These are phyloP conservation scores for Dicaeum eximium DNA, from an alignment of 2,113 vertebrate genomes.

Conservation along the genomic window DNA sequence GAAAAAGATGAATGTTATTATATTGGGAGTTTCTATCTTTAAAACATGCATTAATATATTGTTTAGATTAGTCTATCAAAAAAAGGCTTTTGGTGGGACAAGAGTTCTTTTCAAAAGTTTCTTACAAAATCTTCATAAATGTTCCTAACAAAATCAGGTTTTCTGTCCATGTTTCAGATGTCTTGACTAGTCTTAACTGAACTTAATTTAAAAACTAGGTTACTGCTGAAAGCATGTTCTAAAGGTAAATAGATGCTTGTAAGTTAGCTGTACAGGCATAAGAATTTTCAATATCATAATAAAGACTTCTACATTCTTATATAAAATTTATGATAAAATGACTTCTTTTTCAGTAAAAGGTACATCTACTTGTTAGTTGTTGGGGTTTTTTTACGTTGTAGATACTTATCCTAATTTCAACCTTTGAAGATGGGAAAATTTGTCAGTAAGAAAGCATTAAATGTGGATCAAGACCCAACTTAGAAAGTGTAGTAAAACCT, in stretches of 20 bases:
- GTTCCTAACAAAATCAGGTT: not conserved
- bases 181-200: not conserved
- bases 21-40: not conserved
- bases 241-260: not conserved
- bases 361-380: not conserved
- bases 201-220: not conserved
- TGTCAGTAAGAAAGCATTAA: not conserved
- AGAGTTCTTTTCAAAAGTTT: not conserved
- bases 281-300: constrained; percentile 3
- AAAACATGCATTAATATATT: not conserved
- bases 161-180: not conserved
- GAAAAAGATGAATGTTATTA: not conserved
- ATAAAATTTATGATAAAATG: constrained; percentile 1
- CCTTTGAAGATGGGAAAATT: not conserved
- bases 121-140: not conserved
- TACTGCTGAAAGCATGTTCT: not conserved
- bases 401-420: not conserved
- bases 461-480: not conserved
- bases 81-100: not conserved
- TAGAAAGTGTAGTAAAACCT: not conserved
- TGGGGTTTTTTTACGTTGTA: not conserved
- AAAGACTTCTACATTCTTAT: not conserved
- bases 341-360: not conserved
- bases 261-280: not conserved
- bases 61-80: not conserved